Evolutionary conservation across 2,888 invertebrate species (phyloP).

Genomic region (Eilema griseolum): DNA sequence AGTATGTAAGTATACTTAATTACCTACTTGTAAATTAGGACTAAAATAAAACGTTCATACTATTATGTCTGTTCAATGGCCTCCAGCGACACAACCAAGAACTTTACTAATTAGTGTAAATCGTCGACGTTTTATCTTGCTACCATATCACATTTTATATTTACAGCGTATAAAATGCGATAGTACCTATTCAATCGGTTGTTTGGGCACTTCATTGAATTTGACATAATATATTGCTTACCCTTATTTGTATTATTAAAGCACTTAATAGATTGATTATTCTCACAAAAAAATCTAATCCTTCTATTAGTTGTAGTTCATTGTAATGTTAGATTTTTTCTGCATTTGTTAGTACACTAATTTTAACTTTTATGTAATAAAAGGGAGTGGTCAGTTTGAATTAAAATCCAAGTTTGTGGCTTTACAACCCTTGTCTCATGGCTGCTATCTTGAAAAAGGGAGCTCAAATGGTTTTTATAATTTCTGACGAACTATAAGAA

Average conservation of each 20-base stretch:
- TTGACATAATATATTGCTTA: not conserved
- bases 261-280: not conserved
- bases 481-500: too few relatives aligned
- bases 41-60: constrained; percentile 47
- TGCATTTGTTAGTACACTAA: too few relatives aligned
- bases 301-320: too few relatives aligned
- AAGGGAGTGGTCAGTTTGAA: too few relatives aligned
- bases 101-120: constrained; percentile 53
- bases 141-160: constrained; percentile 10
- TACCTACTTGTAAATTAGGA: constrained; percentile 54
- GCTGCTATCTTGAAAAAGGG: too few relatives aligned
- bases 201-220: not conserved
- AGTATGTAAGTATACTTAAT: constrained; percentile 78
- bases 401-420: too few relatives aligned
- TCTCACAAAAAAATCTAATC: not conserved
- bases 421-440: too few relatives aligned
- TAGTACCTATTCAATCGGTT: not conserved
- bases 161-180: not conserved
- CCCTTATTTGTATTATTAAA: too few relatives aligned
- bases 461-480: too few relatives aligned
- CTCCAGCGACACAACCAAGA: constrained; percentile 39
- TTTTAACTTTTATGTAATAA: too few relatives aligned
- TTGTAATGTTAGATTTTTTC: too few relatives aligned
- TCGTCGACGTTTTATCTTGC: constrained; percentile 33
- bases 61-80: constrained; percentile 40